Evolutionary conservation across 2,113 vertebrate species (phyloP).

Genomic region (Pterocles burchelli): DNA sequence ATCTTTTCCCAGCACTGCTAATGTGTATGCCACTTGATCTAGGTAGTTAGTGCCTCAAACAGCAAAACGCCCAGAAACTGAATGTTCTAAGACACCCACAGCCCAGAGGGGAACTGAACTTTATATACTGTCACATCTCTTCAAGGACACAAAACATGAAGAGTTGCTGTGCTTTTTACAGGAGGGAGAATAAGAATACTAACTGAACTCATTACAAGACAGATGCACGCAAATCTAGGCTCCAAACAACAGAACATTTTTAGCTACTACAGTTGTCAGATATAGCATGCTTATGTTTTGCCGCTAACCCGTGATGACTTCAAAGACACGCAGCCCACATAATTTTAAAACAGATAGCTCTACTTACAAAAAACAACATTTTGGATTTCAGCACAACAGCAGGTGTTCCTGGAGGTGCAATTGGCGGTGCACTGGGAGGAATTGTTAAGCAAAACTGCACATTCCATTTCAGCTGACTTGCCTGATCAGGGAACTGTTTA

Average conservation of each 20-base stretch:
- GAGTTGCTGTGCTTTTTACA: background rate
- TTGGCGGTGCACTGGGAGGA: slow-evolving; percentile 96
- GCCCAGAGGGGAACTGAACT: background rate
- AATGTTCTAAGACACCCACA: background rate
- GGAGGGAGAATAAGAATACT: background rate
- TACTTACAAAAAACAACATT: slow-evolving; percentile 99
- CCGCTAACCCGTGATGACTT: background rate
- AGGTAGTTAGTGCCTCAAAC: background rate
- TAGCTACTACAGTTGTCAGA: background rate
- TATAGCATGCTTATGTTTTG: background rate
- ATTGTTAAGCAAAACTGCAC: slow-evolving; percentile 99
- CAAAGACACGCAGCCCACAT: background rate
- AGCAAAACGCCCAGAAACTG: background rate
- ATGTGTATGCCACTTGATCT: background rate
- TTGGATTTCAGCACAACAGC: slow-evolving; percentile 99
- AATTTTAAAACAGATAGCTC: background rate
- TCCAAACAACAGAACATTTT: background rate
- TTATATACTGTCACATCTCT: background rate
- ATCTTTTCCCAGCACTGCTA: background rate
- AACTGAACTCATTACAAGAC: background rate
- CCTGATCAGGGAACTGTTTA: slow-evolving; percentile 94
- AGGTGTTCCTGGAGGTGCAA: slow-evolving; percentile 96
- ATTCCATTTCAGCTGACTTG: slow-evolving; percentile 95
- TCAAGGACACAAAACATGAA: background rate
- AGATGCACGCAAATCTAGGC: background rate